Conservation (phyloP, 2,888 invertebrate genomes). For the Loripinus fragilis region DNA sequence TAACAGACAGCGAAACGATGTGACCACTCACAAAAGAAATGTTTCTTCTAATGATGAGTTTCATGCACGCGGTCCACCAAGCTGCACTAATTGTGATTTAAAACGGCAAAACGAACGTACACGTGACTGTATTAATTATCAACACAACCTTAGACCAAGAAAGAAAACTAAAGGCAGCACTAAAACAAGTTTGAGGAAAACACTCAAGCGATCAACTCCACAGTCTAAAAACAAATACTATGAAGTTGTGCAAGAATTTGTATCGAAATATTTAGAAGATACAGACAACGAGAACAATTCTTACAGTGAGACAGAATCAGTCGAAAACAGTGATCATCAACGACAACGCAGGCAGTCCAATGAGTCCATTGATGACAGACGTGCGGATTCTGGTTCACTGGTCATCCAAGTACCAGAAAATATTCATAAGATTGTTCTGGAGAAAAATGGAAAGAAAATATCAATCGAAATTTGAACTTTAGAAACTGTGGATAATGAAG, state of each 20-base stretch:
- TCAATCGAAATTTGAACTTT: neutral
- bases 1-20: too few relatives aligned
- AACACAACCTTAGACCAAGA: neutral
- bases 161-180: neutral
- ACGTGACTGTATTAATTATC: neutral
- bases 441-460: neutral
- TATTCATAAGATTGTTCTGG: neutral
- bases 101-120: neutral
- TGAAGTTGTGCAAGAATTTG: too few relatives aligned
- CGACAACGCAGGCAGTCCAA: neutral
- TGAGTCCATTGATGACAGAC: neutral
- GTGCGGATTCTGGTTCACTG: neutral
- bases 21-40: too few relatives aligned
- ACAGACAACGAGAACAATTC: neutral
- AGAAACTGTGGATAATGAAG: too few relatives aligned
- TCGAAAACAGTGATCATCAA: neutral
- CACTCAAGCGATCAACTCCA: neutral
- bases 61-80: neutral
- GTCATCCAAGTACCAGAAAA: constrained; percentile 1
- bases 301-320: neutral
- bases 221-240: neutral
- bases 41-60: neutral
- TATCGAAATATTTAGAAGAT: too few relatives aligned
- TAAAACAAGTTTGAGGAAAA: neutral
- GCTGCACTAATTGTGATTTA: neutral